These are phyloP conservation scores for Lagorchestes hirsutus DNA, from an alignment of 2,797 vertebrate genomes.

Conservation along the genomic window DNA sequence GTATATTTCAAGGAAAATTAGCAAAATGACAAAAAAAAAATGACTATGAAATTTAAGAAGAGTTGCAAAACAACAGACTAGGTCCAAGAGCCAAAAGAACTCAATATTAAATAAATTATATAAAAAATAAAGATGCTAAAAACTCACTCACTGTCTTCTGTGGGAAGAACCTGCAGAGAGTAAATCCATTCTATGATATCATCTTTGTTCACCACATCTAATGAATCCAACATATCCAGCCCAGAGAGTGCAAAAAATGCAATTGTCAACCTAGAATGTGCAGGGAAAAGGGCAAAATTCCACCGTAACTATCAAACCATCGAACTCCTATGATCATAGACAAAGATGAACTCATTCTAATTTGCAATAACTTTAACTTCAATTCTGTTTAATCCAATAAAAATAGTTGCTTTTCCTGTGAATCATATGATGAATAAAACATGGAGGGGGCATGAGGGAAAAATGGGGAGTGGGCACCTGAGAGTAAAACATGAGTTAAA, in stretches of 20 bases:
- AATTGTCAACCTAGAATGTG: conserved; percentile 93
- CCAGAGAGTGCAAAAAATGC: conserved; percentile 98
- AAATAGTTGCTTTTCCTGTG: neutral
- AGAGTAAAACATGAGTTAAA: neutral
- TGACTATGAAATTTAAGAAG: conserved; percentile 20
- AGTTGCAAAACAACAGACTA: conserved; percentile 44
- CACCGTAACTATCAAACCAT: conserved; percentile 73
- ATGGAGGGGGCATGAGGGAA: neutral
- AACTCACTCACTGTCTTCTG: conserved; percentile 96
- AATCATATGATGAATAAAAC: neutral
- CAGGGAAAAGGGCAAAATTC: conserved; percentile 79
- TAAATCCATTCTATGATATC: conserved; percentile 98
- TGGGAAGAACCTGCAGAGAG: conserved; percentile 97
- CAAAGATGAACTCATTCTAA: conserved; percentile 52
- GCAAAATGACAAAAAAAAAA: conserved; percentile 28
- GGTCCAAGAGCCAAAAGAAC: neutral
- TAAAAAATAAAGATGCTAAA: conserved; percentile 83
- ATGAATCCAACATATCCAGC: conserved; percentile 96
- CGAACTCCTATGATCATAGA: conserved; percentile 31
- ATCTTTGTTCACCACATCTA: conserved; percentile 94
- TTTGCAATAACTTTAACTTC: conserved; percentile 39
- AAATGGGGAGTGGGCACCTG: neutral
- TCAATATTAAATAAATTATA: conserved; percentile 36
- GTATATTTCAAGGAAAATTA: neutral
- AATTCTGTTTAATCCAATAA: conserved; percentile 17